A percentile compares a stretch with the other conserved stretches of the same genome.
phyloP scores from a whole-genome alignment of 1,140 invertebrate genomes.

The Drosophila ogumai region DNA sequence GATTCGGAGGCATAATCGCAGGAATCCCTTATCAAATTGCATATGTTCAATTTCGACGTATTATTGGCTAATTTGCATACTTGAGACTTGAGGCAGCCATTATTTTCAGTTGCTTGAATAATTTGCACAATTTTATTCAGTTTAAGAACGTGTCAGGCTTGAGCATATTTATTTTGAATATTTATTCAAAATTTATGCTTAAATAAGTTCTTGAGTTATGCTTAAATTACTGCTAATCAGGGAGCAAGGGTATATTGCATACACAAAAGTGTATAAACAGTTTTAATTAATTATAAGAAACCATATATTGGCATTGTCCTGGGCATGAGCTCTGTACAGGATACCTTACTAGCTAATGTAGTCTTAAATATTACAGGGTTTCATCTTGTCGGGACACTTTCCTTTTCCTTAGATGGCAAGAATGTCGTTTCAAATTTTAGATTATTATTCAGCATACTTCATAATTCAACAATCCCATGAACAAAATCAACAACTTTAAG shows the following conservation, averaged over 20 bases:
- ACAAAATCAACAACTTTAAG: constrained; percentile 14
- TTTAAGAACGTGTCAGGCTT: constrained; percentile 4
- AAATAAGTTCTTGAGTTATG: background rate
- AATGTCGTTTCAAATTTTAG: background rate
- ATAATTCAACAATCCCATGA: constrained; percentile 23
- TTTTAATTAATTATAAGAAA: too few relatives aligned
- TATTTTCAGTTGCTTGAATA: constrained; percentile 8
- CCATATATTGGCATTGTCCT: too few relatives aligned
- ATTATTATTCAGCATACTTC: background rate
- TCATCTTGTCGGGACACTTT: background rate
- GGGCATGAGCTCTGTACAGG: too few relatives aligned
- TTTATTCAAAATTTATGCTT: constrained; percentile 34
- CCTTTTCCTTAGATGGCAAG: too few relatives aligned
- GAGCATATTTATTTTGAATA: constrained; percentile 21
- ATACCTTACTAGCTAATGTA: too few relatives aligned
- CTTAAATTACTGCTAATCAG: background rate
- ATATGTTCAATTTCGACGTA: constrained; percentile 27
- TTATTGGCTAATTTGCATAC: constrained; percentile 60
- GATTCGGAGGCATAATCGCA: background rate
- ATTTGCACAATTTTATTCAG: constrained; percentile 40
- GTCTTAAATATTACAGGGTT: background rate
- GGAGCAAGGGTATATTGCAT: background rate
- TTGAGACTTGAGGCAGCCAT: constrained; percentile 25
- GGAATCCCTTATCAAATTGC: constrained; percentile 21
- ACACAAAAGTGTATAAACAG: background rate